These are phyloP conservation scores for Toxotes lorentzi DNA, from an alignment of 2,797 vertebrate genomes.

Conservation along the genomic window DNA sequence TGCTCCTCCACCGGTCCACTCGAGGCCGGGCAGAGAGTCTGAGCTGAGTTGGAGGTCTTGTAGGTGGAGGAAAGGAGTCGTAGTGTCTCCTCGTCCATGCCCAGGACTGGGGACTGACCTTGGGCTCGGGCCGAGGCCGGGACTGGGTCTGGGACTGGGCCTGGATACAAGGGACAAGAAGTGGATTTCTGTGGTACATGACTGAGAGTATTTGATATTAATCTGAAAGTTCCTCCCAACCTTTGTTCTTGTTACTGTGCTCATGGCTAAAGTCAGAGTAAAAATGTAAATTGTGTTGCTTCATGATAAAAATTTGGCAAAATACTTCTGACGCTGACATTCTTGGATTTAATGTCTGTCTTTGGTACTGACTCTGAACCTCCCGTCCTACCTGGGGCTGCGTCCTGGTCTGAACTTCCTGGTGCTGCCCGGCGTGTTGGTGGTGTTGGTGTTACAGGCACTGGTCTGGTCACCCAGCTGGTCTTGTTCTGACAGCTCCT, in stretches of 20 bases:
- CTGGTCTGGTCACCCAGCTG: slow-evolving; percentile 87
- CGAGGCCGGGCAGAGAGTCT: slow-evolving; percentile 82
- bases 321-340: not conserved
- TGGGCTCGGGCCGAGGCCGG: slow-evolving; percentile 28
- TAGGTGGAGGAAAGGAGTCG: slow-evolving; percentile 75
- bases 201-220: not conserved
- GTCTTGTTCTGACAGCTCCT: slow-evolving; percentile 89
- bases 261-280: not conserved
- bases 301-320: not conserved
- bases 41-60: slow-evolving; percentile 86
- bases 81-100: slow-evolving; percentile 38
- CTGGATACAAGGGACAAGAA: slow-evolving; percentile 24
- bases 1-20: slow-evolving; percentile 70
- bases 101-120: slow-evolving; percentile 56
- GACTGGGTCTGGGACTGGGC: slow-evolving; percentile 63
- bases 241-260: not conserved
- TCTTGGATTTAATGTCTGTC: not conserved
- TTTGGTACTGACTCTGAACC: too few species aligned
- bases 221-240: not conserved
- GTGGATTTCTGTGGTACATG: not conserved
- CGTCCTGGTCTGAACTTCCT: slow-evolving; percentile 81
- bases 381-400: slow-evolving; percentile 62
- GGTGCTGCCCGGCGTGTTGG: slow-evolving; percentile 85
- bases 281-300: not conserved
- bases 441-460: slow-evolving; percentile 82